phyloP scores from a whole-genome alignment of 2,113 vertebrate species.

The Charina bottae region DNA sequence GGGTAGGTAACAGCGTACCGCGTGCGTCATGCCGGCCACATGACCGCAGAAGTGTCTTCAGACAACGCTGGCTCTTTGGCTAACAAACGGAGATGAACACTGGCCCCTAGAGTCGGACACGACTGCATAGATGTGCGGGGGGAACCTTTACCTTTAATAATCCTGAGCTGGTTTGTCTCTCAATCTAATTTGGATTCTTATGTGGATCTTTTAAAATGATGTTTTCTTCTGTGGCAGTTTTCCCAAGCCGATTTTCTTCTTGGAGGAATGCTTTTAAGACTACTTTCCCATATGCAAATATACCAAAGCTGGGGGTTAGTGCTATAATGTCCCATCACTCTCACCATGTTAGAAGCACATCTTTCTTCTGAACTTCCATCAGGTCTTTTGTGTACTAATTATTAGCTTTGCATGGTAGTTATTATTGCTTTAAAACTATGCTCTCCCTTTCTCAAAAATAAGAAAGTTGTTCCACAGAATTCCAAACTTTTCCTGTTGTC shows the following conservation, averaged over 20 bases:
- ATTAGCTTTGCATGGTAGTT: neutral
- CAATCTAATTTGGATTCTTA: neutral
- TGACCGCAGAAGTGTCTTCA: too few relatives aligned
- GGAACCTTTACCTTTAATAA: too few relatives aligned
- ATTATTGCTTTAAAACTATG: neutral
- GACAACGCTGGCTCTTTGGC: too few relatives aligned
- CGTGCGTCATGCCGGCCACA: too few relatives aligned
- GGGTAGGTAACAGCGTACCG: too few relatives aligned
- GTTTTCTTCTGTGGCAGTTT: neutral
- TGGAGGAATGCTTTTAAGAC: neutral
- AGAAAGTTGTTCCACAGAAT: neutral
- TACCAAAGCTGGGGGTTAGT: neutral
- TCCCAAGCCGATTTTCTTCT: neutral
- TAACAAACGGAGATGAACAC: too few relatives aligned
- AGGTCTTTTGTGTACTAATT: neutral
- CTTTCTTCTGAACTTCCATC: neutral
- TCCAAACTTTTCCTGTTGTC: neutral
- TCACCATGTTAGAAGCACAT: neutral
- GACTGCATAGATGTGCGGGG: too few relatives aligned
- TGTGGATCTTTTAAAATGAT: neutral
- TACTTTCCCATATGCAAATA: neutral
- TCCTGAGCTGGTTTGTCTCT: neutral
- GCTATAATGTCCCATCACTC: neutral
- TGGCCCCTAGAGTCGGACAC: too few relatives aligned
- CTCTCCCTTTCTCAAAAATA: neutral